Base-by-base conservation (phyloP, 2,888 invertebrate genomes). In the Tipula lateralis region DNA sequence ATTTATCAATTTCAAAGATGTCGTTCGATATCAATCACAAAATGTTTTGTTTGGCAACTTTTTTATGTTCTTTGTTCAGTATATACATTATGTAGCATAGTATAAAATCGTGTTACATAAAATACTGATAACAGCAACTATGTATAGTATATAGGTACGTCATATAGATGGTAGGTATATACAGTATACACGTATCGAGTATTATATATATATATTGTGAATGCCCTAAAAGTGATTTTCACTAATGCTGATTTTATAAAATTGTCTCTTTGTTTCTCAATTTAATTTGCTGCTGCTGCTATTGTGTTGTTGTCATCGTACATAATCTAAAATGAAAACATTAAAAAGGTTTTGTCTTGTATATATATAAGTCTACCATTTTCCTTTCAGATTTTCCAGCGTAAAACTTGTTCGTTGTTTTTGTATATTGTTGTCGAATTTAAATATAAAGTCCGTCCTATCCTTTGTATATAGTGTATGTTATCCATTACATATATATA, bases 271-370 rank as follows among this genome's bases (percentile, higher is more conserved):
- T 66, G 66, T 66, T 66, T 66, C 66, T 3, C 66, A n/a, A 66
- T 66, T 66, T 66, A 66, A 66, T 66, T 66, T 66, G 19, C 7
- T 66, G 24, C 12, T 66, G 66, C 24, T 66, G 50, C 24, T 50
- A n/a, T n/a, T n/a, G 2, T 66, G 66, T 66, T 24, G 24, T 66
- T 66, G 66, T 66, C 44, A 44, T 2, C n/a, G n/a, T 66, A 66
- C 24, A 24, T 66, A 66, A 66, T 66, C 66, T 66, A 66, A 66
- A 66, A 66, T 66, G 66, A 66, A 66, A 66, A 66, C 66, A 66
- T 66, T 66, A 66, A 66, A 66, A 66, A 66, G 66, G 66, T 66
- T 66, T 66, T 66, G 66, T 66, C 66, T 12, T 66, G 66, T 66
- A 66, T 66, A n/a, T n/a, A n/a, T n/a, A n/a, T n/a, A 66, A 66